These are phyloP conservation scores for Vanessa tameamea DNA, from an alignment of 1,140 invertebrate genomes.

Conservation along the genomic window DNA sequence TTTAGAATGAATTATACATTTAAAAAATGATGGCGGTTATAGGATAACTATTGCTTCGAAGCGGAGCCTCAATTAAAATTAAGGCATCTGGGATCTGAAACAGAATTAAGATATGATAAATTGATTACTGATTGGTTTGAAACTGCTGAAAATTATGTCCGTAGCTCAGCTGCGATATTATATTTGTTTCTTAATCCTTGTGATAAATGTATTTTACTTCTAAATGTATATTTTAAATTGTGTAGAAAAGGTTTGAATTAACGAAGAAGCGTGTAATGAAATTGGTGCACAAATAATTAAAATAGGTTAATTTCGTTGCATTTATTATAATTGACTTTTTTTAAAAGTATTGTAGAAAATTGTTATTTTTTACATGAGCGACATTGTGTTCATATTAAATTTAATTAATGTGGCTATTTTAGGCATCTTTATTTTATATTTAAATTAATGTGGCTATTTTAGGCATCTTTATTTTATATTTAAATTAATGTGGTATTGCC, in stretches of 20 bases:
- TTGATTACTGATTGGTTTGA: background rate
- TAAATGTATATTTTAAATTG: slow-evolving; percentile 14
- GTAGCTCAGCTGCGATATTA: slow-evolving; percentile 30
- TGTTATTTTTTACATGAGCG: slow-evolving; percentile 6
- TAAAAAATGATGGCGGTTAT: background rate
- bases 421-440: slow-evolving; percentile 3
- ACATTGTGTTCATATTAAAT: slow-evolving; percentile 18
- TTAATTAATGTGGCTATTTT: slow-evolving; percentile 12
- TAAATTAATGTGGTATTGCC: slow-evolving; percentile 27
- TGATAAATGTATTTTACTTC: slow-evolving; percentile 25
- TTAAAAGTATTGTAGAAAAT: slow-evolving; percentile 6
- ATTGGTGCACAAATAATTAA: slow-evolving; percentile 58
- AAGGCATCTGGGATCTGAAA: background rate
- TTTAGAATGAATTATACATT: background rate
- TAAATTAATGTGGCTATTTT: slow-evolving; percentile 29
- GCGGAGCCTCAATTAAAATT: background rate
- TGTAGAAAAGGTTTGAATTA: background rate
- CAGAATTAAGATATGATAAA: background rate
- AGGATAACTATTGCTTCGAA: background rate
- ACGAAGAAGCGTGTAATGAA: background rate
- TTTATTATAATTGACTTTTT: slow-evolving; percentile 45
- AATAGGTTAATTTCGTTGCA: slow-evolving; percentile 61
- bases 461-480: slow-evolving; percentile 8
- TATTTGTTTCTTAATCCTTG: slow-evolving; percentile 9
- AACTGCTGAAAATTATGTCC: slow-evolving; percentile 1